A percentile compares a stretch with the other conserved stretches of the same genome.
phyloP scores from a whole-genome alignment of 2,797 vertebrate species.

The Craterocephalus amniculus region DNA sequence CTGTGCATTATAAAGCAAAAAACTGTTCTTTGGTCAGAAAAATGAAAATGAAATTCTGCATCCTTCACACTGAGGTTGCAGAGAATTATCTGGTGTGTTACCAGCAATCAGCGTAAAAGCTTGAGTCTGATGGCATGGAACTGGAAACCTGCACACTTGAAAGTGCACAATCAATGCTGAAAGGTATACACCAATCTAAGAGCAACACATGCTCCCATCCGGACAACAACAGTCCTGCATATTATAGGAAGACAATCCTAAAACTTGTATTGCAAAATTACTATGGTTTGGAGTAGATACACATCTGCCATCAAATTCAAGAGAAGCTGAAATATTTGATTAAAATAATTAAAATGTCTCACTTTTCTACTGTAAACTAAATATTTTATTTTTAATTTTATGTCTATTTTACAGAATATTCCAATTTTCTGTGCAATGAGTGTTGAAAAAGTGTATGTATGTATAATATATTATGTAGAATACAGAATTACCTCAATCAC shows the following conservation, averaged over 20 bases:
- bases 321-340: not conserved
- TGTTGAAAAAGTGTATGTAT: not conserved
- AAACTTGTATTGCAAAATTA: too few relatives aligned
- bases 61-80: not conserved
- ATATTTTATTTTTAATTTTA: not conserved
- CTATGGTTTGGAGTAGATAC: too few relatives aligned
- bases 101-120: not conserved
- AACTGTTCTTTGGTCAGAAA: not conserved
- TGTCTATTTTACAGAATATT: not conserved
- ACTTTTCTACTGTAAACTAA: not conserved
- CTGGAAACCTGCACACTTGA: not conserved
- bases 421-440: too few relatives aligned
- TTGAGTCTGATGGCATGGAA: not conserved
- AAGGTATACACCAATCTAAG: not conserved
- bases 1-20: not conserved
- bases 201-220: not conserved
- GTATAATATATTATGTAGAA: not conserved
- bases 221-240: too few relatives aligned
- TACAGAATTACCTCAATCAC: not conserved
- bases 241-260: too few relatives aligned
- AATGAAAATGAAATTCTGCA: not conserved
- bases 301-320: too few relatives aligned
- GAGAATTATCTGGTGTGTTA: not conserved
- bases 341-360: not conserved
- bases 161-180: not conserved